Evolutionary conservation across 2,797 vertebrate genomes (phyloP).

Genomic region (Parauchenoglanis ngamensis): DNA sequence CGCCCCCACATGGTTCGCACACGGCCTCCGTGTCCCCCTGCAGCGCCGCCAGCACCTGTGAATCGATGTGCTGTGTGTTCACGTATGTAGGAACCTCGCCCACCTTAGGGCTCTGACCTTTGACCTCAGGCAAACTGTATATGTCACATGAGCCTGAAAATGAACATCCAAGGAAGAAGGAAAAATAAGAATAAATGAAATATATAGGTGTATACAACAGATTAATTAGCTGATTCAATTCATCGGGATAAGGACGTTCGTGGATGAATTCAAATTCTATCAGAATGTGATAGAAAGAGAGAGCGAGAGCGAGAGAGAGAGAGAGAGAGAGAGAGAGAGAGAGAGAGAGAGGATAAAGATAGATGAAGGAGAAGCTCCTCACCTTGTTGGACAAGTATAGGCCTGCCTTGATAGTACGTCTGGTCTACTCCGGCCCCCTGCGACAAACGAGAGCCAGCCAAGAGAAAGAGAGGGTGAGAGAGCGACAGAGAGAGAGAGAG

Average conservation of each 20-base stretch:
- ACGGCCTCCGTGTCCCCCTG: conserved; percentile 76
- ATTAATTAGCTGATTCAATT: neutral
- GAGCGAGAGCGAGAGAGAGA: neutral
- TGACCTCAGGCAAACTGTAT: conserved; percentile 79
- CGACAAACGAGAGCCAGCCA: conserved; percentile 53
- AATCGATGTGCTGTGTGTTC: conserved; percentile 88
- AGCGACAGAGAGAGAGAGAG: conserved; percentile 37
- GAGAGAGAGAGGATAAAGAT: neutral
- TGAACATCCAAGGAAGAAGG: neutral
- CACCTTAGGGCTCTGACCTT: conserved; percentile 65
- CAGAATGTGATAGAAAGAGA: neutral
- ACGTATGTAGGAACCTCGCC: conserved; percentile 85
- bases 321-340: neutral
- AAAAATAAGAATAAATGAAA: neutral
- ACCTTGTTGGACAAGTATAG: conserved; percentile 83
- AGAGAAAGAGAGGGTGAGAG: conserved; percentile 72
- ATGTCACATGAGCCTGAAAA: conserved; percentile 84
- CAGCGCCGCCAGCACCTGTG: conserved; percentile 77
- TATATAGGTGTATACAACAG: neutral
- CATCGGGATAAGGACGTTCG: neutral
- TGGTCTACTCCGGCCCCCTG: conserved; percentile 80
- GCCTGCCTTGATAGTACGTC: conserved; percentile 91
- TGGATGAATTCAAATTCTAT: neutral
- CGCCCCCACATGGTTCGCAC: conserved; percentile 66
- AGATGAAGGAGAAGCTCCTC: conserved; percentile 44